Evolutionary conservation across 2,113 vertebrate genomes (phyloP).

Genomic region (Pao palembangensis): DNA sequence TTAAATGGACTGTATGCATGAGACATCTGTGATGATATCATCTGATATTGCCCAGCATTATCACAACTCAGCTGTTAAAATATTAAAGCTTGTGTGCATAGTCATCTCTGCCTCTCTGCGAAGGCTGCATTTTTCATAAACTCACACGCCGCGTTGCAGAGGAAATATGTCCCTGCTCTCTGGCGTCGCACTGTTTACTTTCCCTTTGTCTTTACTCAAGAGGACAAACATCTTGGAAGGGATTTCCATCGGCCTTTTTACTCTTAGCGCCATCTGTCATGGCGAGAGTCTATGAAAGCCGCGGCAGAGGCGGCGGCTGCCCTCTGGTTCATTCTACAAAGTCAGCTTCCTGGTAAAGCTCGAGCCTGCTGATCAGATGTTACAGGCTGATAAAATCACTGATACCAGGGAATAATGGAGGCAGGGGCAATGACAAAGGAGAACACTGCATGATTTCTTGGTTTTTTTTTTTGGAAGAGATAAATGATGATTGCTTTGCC

Average conservation of each 20-base stretch:
- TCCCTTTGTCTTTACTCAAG: constrained; percentile 27
- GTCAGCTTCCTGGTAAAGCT: not conserved
- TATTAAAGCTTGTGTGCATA: constrained; percentile 28
- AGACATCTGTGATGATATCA: not conserved
- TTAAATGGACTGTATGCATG: too few species aligned
- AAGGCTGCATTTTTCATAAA: constrained; percentile 14
- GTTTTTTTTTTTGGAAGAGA: not conserved
- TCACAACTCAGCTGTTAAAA: constrained; percentile 25
- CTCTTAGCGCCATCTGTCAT: constrained; percentile 8
- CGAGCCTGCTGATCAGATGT: not conserved
- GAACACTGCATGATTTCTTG: too few species aligned
- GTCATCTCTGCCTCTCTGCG: constrained; percentile 27
- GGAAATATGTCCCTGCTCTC: not conserved
- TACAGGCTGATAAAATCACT: not conserved
- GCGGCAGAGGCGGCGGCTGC: not conserved
- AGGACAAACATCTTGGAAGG: constrained; percentile 6
- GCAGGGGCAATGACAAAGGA: not conserved
- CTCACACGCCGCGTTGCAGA: not conserved
- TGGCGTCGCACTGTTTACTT: constrained; percentile 15
- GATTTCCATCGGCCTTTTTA: not conserved
- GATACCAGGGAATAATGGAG: not conserved
- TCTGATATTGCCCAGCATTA: constrained; percentile 12
- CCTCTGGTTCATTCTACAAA: not conserved
- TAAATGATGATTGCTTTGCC: not conserved
- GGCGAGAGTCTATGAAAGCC: constrained; percentile 3